Percentiles rank a stretch among this genome's conserved stretches.
Evolutionary conservation across 1,140 invertebrate genomes (phyloP).

Genomic region (Sycobia sp.): DNA sequence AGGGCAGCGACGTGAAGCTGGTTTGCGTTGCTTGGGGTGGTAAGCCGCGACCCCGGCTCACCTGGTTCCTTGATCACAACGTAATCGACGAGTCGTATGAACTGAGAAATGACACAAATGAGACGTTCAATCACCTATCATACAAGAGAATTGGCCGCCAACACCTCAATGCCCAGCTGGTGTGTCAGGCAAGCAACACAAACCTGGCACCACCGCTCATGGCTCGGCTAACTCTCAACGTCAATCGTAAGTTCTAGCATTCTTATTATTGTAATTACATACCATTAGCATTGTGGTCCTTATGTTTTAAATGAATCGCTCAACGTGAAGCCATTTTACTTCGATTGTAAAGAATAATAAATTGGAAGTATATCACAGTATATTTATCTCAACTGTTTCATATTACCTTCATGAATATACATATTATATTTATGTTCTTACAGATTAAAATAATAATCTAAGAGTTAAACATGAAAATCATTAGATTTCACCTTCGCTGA

Average conservation of each 20-base stretch:
- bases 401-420: too few species aligned
- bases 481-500: too few species aligned
- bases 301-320: too few species aligned
- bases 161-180: conserved; percentile 77
- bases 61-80: conserved; percentile 82
- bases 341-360: too few species aligned
- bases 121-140: conserved; percentile 77
- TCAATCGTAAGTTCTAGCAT: conserved; percentile 83
- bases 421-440: too few species aligned
- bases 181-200: conserved; percentile 86
- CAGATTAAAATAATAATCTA: too few species aligned
- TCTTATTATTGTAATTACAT: too few species aligned
- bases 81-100: conserved; percentile 83
- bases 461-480: too few species aligned
- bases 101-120: conserved; percentile 66
- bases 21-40: conserved; percentile 69
- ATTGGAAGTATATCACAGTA: too few species aligned
- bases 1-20: conserved; percentile 64
- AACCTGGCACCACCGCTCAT: conserved; percentile 76
- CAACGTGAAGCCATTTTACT: too few species aligned
- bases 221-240: conserved; percentile 78
- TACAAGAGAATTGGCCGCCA: conserved; percentile 76
- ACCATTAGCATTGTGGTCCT: too few species aligned
- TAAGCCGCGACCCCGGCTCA: conserved; percentile 76
- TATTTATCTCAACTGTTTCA: too few species aligned